A percentile compares a stretch with the other conserved stretches of the same genome.
Conservation (phyloP, 2,113 vertebrate genomes). For the Xenopus borealis region DNA sequence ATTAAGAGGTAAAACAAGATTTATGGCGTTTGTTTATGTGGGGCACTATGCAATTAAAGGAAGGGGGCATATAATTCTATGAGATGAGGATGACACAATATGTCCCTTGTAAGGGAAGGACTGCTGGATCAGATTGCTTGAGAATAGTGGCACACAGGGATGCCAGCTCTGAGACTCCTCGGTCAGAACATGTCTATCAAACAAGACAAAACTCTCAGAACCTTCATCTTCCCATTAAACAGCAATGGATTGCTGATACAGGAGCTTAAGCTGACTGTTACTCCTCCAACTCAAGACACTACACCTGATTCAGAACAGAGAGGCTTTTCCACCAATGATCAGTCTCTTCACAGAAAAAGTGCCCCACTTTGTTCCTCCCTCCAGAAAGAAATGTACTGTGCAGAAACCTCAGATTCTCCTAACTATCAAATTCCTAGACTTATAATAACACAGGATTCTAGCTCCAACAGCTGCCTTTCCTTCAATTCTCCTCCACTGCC, state of each 20-base stretch:
- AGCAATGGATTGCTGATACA: not conserved
- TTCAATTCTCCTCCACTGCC: not conserved
- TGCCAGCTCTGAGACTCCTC: not conserved
- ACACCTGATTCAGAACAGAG: not conserved
- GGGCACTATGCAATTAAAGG: too few species aligned
- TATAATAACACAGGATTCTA: constrained; percentile 75
- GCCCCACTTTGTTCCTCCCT: not conserved
- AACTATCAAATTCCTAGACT: constrained; percentile 76
- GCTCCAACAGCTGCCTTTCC: constrained; percentile 48
- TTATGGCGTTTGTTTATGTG: too few species aligned
- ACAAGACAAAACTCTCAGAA: not conserved
- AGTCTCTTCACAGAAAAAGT: not conserved
- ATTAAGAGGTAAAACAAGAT: too few species aligned
- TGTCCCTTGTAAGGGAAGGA: not conserved
- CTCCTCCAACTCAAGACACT: not conserved
- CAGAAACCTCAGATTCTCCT: not conserved
- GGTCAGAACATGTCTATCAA: not conserved
- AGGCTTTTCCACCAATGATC: not conserved
- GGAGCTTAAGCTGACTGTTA: constrained; percentile 14
- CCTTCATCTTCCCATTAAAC: not conserved
- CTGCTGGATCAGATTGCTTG: not conserved
- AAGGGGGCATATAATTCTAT: too few species aligned
- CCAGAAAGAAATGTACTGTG: not conserved
- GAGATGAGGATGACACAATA: too few species aligned
- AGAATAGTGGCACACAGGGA: not conserved